phyloP scores from a whole-genome alignment of 92 coral and sea anemone species.

The Epizoanthus illoricatus region DNA sequence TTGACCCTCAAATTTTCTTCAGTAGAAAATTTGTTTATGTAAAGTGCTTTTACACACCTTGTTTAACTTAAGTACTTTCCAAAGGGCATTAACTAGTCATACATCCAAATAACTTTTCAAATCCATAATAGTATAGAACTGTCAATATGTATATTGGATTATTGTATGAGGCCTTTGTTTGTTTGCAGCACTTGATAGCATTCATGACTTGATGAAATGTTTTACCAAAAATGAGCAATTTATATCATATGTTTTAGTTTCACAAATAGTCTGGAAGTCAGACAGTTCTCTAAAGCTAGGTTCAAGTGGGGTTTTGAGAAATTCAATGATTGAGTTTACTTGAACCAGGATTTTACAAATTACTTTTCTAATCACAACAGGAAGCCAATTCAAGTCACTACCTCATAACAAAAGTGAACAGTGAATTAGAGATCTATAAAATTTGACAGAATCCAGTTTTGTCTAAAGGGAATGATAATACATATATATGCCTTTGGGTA shows the following conservation, averaged over 20 bases:
- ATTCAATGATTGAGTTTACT: background rate
- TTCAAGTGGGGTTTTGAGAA: background rate
- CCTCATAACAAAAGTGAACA: background rate
- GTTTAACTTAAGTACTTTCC: conserved; percentile 29
- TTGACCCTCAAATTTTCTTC: background rate
- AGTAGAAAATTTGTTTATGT: conserved; percentile 19
- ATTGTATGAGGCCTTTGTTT: too few species aligned
- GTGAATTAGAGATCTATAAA: conserved; percentile 22
- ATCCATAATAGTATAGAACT: conserved; percentile 1
- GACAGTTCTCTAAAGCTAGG: too few species aligned
- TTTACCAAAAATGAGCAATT: too few species aligned
- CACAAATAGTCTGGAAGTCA: too few species aligned
- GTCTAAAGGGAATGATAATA: background rate
- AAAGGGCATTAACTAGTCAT: conserved; percentile 4
- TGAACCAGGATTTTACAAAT: conserved; percentile 8
- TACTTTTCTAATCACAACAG: conserved; percentile 14
- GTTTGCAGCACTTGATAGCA: too few species aligned
- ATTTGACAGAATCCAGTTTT: background rate
- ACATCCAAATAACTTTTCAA: conserved; percentile 1
- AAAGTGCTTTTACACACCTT: conserved; percentile 21
- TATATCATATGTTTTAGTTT: too few species aligned
- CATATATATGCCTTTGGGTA: background rate
- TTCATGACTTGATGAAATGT: too few species aligned
- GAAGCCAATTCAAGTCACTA: conserved; percentile 6
- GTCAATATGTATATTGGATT: background rate